phyloP scores from a whole-genome alignment of 2,797 vertebrate genomes.

The Australoheros facetus region DNA sequence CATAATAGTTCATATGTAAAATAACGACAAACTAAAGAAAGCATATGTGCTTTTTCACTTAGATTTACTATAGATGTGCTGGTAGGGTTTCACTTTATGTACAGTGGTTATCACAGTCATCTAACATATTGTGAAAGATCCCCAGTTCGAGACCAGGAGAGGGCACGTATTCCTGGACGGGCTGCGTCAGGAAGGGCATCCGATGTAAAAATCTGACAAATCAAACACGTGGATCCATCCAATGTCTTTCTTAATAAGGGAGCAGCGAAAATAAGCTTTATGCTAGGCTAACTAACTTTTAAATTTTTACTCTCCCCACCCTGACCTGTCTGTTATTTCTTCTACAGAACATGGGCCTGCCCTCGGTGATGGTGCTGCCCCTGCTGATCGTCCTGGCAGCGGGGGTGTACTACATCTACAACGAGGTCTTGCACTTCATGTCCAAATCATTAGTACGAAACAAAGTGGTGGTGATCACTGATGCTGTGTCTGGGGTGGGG shows the following conservation, averaged over 20 bases:
- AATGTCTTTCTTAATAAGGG: too few species aligned
- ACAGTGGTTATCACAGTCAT: not conserved
- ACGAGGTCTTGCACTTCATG: slow-evolving; percentile 86
- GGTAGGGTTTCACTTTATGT: not conserved
- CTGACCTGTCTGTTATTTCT: not conserved
- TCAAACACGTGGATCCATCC: too few species aligned
- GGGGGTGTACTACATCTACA: slow-evolving; percentile 91
- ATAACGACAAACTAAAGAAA: not conserved
- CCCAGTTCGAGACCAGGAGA: not conserved
- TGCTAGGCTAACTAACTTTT: not conserved
- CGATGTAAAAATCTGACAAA: too few species aligned
- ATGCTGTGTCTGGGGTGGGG: slow-evolving; percentile 92
- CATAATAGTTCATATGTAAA: not conserved
- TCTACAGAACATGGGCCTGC: slow-evolving; percentile 84
- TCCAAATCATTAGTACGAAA: slow-evolving; percentile 90
- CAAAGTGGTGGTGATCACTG: slow-evolving; percentile 95
- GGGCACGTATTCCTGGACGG: not conserved
- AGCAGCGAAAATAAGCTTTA: too few species aligned
- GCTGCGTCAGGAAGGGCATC: not conserved
- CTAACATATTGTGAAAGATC: accelerated
- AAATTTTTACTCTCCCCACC: not conserved
- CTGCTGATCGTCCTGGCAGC: slow-evolving; percentile 88
- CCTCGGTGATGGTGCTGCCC: slow-evolving; percentile 84
- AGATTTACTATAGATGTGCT: not conserved
- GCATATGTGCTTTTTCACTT: not conserved